Evolutionary conservation across 1,140 invertebrate species (phyloP).

Genomic region (Aphaenogaster floridana): DNA sequence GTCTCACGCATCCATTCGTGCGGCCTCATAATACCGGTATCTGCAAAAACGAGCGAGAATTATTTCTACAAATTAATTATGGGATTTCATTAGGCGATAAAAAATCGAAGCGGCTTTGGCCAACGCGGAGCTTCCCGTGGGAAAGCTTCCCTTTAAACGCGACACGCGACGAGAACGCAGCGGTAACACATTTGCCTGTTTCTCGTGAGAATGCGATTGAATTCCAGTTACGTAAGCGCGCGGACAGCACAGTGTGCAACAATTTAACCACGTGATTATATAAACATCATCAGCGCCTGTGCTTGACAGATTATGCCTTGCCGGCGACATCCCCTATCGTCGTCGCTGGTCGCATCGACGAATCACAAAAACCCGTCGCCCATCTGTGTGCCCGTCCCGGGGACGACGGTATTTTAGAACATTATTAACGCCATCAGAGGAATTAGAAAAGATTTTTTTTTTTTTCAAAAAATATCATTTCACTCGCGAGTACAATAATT

Average conservation of each 20-base stretch:
- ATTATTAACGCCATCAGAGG: background rate
- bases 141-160: conserved; percentile 1
- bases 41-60: background rate
- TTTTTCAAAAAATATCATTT: background rate
- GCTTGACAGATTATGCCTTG: conserved; percentile 79
- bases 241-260: conserved; percentile 71
- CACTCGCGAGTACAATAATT: background rate
- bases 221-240: conserved; percentile 69
- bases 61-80: background rate
- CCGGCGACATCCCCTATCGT: conserved; percentile 74
- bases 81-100: background rate
- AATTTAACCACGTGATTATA: conserved; percentile 79
- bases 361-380: conserved; percentile 67
- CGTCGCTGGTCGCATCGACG: conserved; percentile 51
- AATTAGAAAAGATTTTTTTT: background rate
- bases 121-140: background rate
- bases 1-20: conserved; percentile 29
- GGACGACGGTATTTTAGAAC: background rate
- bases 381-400: background rate
- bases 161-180: background rate
- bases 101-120: background rate
- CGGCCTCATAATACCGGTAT: conserved; percentile 19
- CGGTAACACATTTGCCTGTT: conserved; percentile 52
- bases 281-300: conserved; percentile 78
- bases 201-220: conserved; percentile 50